Evolutionary conservation across 2,113 vertebrate genomes (phyloP), one percentile per base, ranked within the genome.

Genomic region (Otis tarda): DNA sequence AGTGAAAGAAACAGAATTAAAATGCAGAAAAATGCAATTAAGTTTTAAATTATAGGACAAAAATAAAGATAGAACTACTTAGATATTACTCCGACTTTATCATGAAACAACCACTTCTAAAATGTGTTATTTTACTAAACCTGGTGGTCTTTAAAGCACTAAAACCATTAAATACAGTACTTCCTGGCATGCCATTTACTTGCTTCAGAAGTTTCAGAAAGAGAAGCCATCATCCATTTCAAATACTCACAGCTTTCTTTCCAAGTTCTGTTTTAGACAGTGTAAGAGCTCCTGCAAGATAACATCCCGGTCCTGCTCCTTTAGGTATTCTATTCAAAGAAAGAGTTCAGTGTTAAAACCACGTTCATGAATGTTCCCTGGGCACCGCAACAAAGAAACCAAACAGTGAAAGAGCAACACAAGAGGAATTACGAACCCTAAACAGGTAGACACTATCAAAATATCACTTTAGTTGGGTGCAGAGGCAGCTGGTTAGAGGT

Each of bases 161-260:
- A 79, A 78, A 11, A 2, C 15, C 27, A 64, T 8, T 74, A 47
- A 82, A 57, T 28, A 77, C 22, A 91, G 64, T 45, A 65, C 35
- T 75, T 90, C 52, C 53, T 83, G 37, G 56, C 69, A 95, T 94
- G 68, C 59, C 39, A 78, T 79, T 92, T 76, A 33, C 41, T 74
- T 6, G 17, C 69, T 93, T 90, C 37, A 88, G 63, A 82, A 80
- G 57, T 45, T 76, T 93, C 61, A 80, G 67, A 69, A 43, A 75
- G 78, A 74, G 23, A 16, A 59, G 30, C n/a, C 2, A 0, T 82
- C 53, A 80, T 53, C 56, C 56, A 74, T 57, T 79, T 49, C 23
- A 67, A 77, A 93, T 97, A 99, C 99, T 99, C 97, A 99, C 99
- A 97, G 99, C 99, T 99, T 99, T 99, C 98, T 99, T 99, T 94